Base-by-base conservation (phyloP, 2,888 invertebrate genomes). In the Odontocolon sp. region DNA sequence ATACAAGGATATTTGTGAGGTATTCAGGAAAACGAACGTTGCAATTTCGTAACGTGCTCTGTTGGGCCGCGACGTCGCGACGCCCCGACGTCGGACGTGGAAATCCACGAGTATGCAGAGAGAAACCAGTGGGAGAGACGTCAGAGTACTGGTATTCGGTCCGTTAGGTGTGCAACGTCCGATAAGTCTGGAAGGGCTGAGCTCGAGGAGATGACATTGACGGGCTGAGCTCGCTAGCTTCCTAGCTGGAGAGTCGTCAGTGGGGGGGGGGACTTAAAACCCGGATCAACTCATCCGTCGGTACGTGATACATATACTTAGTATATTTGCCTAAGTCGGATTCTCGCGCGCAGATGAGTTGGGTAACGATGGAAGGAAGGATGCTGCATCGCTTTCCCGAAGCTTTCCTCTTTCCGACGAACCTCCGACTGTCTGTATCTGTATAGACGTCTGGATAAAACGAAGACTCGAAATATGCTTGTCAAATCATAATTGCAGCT, bases 101-200 rank as follows among this genome's bases (percentile, higher is more conserved):
- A 87, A 87, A 87, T 87, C 87, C 87, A 80, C 84, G 84, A 81
- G 59, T 69, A 64, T 56, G 45, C n/a, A 31, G 23, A 42, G 52
- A 42, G 16, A 72, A 57, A 42, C n/a, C 21, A 59, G 66, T 63
- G 18, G 18, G 50, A 52, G 16, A 6, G 42, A 42, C 42, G 33
- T 63, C 71, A 63, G 64, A 59, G 64, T 54, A 59, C 52, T 14
- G 45, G 68, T 57, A 79, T 82, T 86, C 82, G 83, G 86, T 83
- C 86, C 84, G 87, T 87, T 88, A 80, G 84, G 82, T 84, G 86
- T 88, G 89, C 87, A 85, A 80, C 84, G 89, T 87, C 89, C 89
- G 90, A 90, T 90, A 90, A 90, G 90, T 90, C 89, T 88, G 87
- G 88, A 90, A 87, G 88, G 89, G 86, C 87, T 88, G 87, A 87